Conservation (phyloP, 2,113 vertebrate species). For the Onychostoma macrolepis region DNA sequence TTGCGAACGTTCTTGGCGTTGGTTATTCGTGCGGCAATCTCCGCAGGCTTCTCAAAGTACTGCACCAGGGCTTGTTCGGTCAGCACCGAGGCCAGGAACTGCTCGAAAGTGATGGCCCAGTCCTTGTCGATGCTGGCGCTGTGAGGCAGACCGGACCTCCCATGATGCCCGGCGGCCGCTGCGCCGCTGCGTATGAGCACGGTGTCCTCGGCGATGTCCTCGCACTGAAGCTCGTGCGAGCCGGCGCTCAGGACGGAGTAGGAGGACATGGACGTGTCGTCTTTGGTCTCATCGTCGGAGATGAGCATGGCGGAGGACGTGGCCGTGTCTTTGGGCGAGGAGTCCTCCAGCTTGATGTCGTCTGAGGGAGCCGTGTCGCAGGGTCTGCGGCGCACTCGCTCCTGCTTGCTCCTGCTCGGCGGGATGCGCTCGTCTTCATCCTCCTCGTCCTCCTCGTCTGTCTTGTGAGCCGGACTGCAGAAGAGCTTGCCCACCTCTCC, state of each 20-base stretch:
- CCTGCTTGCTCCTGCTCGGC: not conserved
- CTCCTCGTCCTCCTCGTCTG: slow-evolving; percentile 55
- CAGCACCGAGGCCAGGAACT: slow-evolving; percentile 93
- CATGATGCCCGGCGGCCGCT: slow-evolving; percentile 28
- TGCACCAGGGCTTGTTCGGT: slow-evolving; percentile 91
- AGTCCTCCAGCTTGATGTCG: slow-evolving; percentile 93
- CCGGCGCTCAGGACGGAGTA: slow-evolving; percentile 95
- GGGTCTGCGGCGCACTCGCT: slow-evolving; percentile 52
- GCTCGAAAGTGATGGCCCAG: slow-evolving; percentile 98
- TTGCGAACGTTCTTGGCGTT: slow-evolving; percentile 90
- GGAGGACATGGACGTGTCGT: slow-evolving; percentile 96
- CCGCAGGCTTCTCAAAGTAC: slow-evolving; percentile 95
- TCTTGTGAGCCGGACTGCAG: slow-evolving; percentile 61
- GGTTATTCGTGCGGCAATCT: slow-evolving; percentile 85
- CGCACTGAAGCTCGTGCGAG: slow-evolving; percentile 93
- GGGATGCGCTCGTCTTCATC: not conserved
- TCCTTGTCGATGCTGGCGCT: slow-evolving; percentile 91
- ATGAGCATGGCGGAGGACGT: slow-evolving; percentile 92
- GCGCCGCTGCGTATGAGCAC: slow-evolving; percentile 83
- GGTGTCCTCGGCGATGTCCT: slow-evolving; percentile 94
- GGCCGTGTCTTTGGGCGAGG: slow-evolving; percentile 87
- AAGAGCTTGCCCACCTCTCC: slow-evolving; percentile 97
- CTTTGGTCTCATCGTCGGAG: slow-evolving; percentile 94
- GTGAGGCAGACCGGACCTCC: slow-evolving; percentile 74
- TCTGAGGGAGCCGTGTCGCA: slow-evolving; percentile 81